A percentile compares a stretch with the other conserved stretches of the same genome.
Conservation (phyloP, 2,797 vertebrate genomes). For the Sparus aurata region DNA sequence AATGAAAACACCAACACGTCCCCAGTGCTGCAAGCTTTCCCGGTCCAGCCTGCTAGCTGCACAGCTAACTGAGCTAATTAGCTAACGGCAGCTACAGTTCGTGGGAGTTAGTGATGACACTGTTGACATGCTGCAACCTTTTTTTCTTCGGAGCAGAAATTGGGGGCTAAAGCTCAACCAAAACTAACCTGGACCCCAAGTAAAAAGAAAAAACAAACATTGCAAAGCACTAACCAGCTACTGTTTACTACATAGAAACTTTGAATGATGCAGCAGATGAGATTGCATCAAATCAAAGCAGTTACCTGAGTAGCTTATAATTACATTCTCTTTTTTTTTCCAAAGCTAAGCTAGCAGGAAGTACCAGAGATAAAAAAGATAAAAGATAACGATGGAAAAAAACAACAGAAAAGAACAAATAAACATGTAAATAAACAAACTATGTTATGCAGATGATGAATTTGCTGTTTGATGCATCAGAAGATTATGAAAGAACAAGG, state of each 20-base stretch:
- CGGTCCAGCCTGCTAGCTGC: too few species aligned
- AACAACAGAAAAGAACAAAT: neutral
- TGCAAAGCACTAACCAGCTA: neutral
- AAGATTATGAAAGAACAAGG: neutral
- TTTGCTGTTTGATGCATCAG: neutral
- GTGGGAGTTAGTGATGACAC: too few species aligned
- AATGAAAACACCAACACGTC: too few species aligned
- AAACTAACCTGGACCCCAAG: too few species aligned
- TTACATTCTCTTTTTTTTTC: neutral
- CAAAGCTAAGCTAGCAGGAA: neutral
- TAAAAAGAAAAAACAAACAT: too few species aligned
- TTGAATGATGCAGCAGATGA: neutral
- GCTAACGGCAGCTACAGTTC: too few species aligned
- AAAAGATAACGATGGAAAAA: neutral
- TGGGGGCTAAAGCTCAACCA: too few species aligned
- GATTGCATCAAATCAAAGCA: neutral
- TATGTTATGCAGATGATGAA: neutral
- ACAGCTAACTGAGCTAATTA: too few species aligned
- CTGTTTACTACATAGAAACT: neutral
- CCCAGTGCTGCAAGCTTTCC: too few species aligned
- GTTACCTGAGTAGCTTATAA: neutral
- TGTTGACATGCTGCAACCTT: too few species aligned
- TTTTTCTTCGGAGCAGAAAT: too few species aligned
- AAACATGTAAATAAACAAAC: neutral
- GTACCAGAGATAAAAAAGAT: neutral